Conservation (phyloP, 2,797 vertebrate genomes). For the Cetoscarus ocellatus region DNA sequence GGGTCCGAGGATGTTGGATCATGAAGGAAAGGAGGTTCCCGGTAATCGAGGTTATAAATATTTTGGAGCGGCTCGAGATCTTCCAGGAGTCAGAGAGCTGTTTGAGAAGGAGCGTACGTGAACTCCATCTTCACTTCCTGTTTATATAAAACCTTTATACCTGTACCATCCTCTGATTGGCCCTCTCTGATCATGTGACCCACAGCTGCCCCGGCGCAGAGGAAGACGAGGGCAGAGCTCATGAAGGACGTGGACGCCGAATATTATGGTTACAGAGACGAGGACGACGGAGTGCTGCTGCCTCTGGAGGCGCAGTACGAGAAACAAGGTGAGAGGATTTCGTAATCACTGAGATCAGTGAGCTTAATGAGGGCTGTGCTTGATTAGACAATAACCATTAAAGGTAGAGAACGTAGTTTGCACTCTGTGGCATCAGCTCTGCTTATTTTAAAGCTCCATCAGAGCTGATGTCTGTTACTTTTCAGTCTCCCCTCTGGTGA, state of each 20-base stretch:
- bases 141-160: neutral
- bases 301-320: conserved; percentile 93
- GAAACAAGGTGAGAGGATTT: conserved; percentile 83
- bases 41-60: conserved; percentile 98
- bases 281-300: conserved; percentile 94
- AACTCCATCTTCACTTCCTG: neutral
- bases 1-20: conserved; percentile 96
- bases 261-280: conserved; percentile 96
- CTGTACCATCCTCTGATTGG: neutral
- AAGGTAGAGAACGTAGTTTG: too few relatives aligned
- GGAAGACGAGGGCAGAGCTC: conserved; percentile 94
- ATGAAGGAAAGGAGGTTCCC: conserved; percentile 96
- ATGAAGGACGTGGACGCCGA: conserved; percentile 98
- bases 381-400: too few relatives aligned
- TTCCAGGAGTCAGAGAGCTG: conserved; percentile 95
- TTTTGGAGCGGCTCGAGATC: conserved; percentile 96
- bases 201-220: conserved; percentile 90
- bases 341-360: neutral
- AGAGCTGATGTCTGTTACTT: too few relatives aligned
- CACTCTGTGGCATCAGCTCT: too few relatives aligned
- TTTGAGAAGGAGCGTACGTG: conserved; percentile 97
- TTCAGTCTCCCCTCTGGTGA: too few relatives aligned
- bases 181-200: conserved; percentile 26
- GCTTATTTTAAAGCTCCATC: too few relatives aligned
- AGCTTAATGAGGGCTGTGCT: too few relatives aligned